phyloP scores from a whole-genome alignment of 2,113 vertebrate genomes.

The Pitta sordida region DNA sequence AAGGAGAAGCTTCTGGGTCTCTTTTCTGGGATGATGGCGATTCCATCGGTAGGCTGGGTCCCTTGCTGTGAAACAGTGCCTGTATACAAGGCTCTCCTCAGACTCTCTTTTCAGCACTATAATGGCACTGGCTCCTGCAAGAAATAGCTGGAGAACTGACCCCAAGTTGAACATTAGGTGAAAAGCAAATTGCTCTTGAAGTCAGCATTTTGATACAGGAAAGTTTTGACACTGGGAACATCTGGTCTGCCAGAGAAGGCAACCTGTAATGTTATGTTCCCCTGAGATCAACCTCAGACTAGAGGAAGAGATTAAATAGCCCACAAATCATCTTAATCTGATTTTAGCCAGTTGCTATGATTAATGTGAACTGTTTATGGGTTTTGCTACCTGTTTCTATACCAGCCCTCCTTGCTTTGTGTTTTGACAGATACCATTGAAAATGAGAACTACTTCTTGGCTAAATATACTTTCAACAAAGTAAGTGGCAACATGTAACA shows the following conservation, averaged over 20 bases:
- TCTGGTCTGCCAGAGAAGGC: neutral
- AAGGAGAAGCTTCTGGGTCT: slow-evolving; percentile 35
- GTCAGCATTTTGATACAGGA: neutral
- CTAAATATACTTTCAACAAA: slow-evolving; percentile 34
- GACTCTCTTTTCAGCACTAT: neutral
- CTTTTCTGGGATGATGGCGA: slow-evolving; percentile 66
- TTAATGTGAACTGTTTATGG: neutral
- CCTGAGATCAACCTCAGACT: neutral
- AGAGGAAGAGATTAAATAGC: neutral
- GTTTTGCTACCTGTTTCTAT: neutral
- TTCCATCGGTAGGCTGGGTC: slow-evolving; percentile 39
- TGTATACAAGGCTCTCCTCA: neutral
- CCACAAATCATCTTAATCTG: neutral
- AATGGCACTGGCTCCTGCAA: neutral
- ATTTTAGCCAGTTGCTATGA: neutral
- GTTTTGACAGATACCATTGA: slow-evolving; percentile 52
- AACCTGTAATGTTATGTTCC: neutral
- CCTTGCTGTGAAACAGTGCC: neutral
- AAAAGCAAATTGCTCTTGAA: neutral
- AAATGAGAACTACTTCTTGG: slow-evolving; percentile 34
- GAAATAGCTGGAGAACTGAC: neutral
- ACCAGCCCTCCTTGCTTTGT: neutral
- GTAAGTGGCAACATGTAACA: slow-evolving; percentile 6
- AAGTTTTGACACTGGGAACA: neutral
- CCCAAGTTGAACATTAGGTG: neutral